A percentile compares a stretch with the other conserved stretches of the same genome.
Evolutionary conservation across 1,140 invertebrate species (phyloP).

Genomic region (Spodoptera frugiperda): DNA sequence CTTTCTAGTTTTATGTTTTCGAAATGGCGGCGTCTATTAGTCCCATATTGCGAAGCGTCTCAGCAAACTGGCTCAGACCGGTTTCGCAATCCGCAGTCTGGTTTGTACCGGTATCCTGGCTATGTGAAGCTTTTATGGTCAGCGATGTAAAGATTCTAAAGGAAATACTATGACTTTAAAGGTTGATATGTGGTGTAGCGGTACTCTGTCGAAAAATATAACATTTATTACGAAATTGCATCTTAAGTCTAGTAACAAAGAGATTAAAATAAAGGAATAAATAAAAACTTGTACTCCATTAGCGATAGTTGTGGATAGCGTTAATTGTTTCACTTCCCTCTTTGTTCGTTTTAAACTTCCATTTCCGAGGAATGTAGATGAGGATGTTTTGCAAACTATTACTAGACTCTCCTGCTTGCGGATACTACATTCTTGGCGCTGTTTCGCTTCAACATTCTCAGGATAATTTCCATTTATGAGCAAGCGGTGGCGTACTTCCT

Average conservation of each 20-base stretch:
- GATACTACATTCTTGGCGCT: slow-evolving; percentile 20
- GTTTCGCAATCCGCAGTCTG: slow-evolving; percentile 9
- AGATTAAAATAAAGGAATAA: too few relatives aligned
- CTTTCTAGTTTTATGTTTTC: slow-evolving; percentile 10
- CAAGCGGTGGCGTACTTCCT: slow-evolving; percentile 1
- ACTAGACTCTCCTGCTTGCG: slow-evolving; percentile 2
- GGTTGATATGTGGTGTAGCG: too few relatives aligned
- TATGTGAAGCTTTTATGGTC: slow-evolving; percentile 22
- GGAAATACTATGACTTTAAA: slow-evolving; percentile 2
- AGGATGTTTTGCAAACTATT: slow-evolving; percentile 13
- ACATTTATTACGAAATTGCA: not conserved
- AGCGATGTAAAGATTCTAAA: not conserved
- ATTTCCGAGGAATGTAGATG: not conserved
- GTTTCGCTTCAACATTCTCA: slow-evolving; percentile 8
- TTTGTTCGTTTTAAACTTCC: slow-evolving; percentile 6
- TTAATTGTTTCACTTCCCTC: not conserved
- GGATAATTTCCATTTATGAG: slow-evolving; percentile 10
- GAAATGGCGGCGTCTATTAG: slow-evolving; percentile 10
- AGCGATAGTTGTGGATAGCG: too few relatives aligned
- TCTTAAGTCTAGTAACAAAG: not conserved
- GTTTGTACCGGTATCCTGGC: slow-evolving; percentile 30
- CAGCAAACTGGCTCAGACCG: slow-evolving; percentile 12
- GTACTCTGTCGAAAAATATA: too few relatives aligned
- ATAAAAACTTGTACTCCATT: too few relatives aligned
- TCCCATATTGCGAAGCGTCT: slow-evolving; percentile 18